Conservation (phyloP, 2,113 vertebrate species). For the Mesembrinibis cayennensis region DNA sequence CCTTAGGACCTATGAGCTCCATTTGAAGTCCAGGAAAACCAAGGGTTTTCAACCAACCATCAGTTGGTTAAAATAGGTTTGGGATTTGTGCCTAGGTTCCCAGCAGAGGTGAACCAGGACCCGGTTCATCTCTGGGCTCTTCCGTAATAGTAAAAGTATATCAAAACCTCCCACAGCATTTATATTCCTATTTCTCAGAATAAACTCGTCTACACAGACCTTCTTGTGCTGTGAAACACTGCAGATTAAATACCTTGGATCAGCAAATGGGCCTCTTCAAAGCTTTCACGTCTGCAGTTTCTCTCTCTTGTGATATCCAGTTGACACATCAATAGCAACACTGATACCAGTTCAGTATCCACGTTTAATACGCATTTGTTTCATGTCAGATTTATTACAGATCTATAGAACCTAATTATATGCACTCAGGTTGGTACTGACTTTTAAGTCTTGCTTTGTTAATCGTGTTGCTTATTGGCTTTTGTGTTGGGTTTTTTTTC, state of each 20-base stretch:
- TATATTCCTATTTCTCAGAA: neutral
- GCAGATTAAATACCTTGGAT: neutral
- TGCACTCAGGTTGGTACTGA: neutral
- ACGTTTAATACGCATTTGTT: neutral
- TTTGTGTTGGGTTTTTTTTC: neutral
- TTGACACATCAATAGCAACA: neutral
- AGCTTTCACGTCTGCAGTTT: neutral
- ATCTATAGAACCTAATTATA: neutral
- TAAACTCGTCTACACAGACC: neutral
- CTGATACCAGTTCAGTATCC: neutral
- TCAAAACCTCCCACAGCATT: neutral
- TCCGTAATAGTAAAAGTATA: neutral
- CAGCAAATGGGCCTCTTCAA: neutral
- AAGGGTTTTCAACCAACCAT: neutral
- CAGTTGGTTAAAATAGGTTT: neutral
- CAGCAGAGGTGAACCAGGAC: neutral
- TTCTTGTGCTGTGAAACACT: neutral
- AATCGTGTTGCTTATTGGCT: fast-evolving
- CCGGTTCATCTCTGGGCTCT: neutral
- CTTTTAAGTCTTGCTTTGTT: neutral
- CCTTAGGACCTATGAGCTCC: neutral
- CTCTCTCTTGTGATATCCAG: neutral
- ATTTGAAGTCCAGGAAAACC: neutral
- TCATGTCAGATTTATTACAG: neutral
- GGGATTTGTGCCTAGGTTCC: neutral